Evolutionary conservation across 1,140 invertebrate species (phyloP).

Genomic region (Cherax quadricarinatus): DNA sequence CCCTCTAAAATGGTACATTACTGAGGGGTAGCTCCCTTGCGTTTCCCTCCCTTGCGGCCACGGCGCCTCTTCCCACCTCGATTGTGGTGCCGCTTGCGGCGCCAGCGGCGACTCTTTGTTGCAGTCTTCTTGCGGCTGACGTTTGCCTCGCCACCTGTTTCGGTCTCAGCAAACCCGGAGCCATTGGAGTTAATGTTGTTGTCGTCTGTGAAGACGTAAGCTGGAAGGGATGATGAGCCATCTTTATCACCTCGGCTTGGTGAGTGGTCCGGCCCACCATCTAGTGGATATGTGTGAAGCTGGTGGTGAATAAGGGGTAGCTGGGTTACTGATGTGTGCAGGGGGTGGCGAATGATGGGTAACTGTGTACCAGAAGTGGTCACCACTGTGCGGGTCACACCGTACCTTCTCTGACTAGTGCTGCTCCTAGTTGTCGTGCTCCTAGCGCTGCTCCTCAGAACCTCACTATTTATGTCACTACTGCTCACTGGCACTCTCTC

Average conservation of each 20-base stretch:
- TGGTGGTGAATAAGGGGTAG: not conserved
- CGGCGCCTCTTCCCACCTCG: conserved; percentile 32
- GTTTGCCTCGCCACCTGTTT: not conserved
- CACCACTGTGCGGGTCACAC: conserved; percentile 1
- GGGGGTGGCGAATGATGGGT: not conserved
- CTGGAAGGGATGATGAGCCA: conserved; percentile 56
- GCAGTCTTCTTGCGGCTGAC: conserved; percentile 54
- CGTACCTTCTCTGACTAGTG: conserved; percentile 2
- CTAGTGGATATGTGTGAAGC: not conserved
- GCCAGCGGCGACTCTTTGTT: conserved; percentile 55
- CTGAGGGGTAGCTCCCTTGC: not conserved
- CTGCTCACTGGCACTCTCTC: not conserved
- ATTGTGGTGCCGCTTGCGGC: conserved; percentile 65
- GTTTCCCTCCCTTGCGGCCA: conserved; percentile 28
- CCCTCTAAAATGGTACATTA: not conserved
- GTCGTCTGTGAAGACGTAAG: conserved; percentile 71
- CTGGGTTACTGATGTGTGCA: not conserved
- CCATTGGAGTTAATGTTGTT: conserved; percentile 62
- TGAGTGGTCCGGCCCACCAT: not conserved
- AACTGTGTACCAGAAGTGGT: not conserved
- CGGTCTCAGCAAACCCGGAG: conserved; percentile 62
- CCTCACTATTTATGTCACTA: not conserved
- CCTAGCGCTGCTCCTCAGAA: not conserved
- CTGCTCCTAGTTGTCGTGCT: conserved; percentile 21
- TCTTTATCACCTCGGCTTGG: conserved; percentile 41